Conservation (phyloP, 2,113 vertebrate species). For the Melanerpes aurifrons region DNA sequence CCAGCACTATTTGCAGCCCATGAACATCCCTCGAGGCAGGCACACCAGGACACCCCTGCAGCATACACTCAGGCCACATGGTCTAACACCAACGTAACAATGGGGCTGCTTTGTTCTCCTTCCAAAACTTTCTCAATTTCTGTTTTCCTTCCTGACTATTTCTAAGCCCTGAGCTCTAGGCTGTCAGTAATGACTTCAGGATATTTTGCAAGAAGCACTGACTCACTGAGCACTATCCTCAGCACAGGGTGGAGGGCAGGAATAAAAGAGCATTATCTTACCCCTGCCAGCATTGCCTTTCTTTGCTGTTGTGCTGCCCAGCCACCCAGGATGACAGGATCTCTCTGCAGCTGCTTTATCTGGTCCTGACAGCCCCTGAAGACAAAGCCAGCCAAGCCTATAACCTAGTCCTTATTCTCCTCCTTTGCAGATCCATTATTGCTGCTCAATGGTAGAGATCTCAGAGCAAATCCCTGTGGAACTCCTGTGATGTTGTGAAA, state of each 20-base stretch:
- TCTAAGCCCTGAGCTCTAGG: background rate
- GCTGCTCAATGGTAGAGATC: rapidly evolving
- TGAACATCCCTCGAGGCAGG: background rate
- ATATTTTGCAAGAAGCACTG: background rate
- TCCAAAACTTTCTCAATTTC: background rate
- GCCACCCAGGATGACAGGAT: background rate
- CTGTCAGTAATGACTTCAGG: background rate
- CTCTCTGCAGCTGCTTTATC: background rate
- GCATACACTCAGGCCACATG: rapidly evolving
- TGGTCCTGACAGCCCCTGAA: background rate
- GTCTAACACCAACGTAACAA: background rate
- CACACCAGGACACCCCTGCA: rapidly evolving
- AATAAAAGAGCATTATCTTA: background rate
- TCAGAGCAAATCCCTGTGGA: background rate
- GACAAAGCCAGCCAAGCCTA: background rate
- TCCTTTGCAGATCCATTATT: rapidly evolving
- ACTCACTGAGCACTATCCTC: background rate
- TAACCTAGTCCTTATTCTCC: background rate
- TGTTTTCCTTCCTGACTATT: background rate
- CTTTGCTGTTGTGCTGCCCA: background rate
- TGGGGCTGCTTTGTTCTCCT: background rate
- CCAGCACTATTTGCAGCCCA: rapidly evolving
- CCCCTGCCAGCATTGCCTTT: background rate
- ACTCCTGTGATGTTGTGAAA: background rate
- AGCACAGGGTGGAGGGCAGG: background rate